These are phyloP conservation scores for Malthinus seriepunctatus DNA, from an alignment of 2,888 invertebrate genomes.

Conservation along the genomic window DNA sequence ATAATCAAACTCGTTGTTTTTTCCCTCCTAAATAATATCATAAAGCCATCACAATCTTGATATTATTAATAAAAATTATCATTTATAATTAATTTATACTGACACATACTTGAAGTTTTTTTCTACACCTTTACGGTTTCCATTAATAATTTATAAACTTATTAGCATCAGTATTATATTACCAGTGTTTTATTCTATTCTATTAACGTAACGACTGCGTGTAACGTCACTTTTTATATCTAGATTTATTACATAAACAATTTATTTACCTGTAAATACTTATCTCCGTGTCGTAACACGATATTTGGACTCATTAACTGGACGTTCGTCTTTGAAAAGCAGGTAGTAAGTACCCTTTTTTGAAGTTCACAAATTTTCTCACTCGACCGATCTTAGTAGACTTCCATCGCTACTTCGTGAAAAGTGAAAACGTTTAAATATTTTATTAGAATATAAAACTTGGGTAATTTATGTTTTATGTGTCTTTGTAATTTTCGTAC, in stretches of 20 bases:
- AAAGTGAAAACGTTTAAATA: conserved; percentile 1
- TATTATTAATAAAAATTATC: conserved; percentile 13
- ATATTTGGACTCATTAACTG: conserved; percentile 25
- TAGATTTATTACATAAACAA: conserved; percentile 7
- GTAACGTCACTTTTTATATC: conserved; percentile 9
- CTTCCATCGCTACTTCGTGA: neutral
- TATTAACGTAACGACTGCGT: conserved; percentile 20
- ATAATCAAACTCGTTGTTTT: too few relatives aligned
- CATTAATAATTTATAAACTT: conserved; percentile 21
- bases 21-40: too few relatives aligned
- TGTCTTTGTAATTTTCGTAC: conserved; percentile 1
- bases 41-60: too few relatives aligned
- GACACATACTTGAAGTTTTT: conserved; percentile 22
- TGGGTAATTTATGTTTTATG: neutral
- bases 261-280: conserved; percentile 8
- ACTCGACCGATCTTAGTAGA: too few relatives aligned
- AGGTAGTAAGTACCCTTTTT: neutral
- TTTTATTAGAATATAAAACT: neutral
- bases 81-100: conserved; percentile 22
- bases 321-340: conserved; percentile 19
- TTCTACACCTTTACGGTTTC: conserved; percentile 22
- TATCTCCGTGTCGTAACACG: conserved; percentile 16
- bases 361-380: neutral
- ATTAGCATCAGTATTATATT: conserved; percentile 21
- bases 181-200: conserved; percentile 20